A percentile compares a stretch with the other conserved stretches of the same genome.
Conservation (phyloP, 2,888 invertebrate genomes). For the Thecophora atra region DNA sequence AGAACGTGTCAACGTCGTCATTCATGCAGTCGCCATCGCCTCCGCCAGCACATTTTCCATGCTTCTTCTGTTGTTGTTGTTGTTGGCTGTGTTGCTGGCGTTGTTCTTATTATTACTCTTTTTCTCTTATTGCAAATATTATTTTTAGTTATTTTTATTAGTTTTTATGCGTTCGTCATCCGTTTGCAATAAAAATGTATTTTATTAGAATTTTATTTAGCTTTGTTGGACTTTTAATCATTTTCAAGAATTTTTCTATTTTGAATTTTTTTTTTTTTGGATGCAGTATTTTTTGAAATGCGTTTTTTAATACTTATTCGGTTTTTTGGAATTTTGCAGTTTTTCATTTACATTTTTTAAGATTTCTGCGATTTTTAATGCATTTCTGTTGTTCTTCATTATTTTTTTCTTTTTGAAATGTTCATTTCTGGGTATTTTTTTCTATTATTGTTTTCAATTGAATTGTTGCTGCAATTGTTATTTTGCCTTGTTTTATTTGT, state of each 20-base stretch:
- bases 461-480: neutral
- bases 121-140: neutral
- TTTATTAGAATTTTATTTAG: slow-evolving; percentile 37
- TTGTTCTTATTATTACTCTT: neutral
- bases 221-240: neutral
- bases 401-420: slow-evolving; percentile 1
- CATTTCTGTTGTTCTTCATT: slow-evolving; percentile 26
- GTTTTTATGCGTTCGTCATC: slow-evolving; percentile 48
- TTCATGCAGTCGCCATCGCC: neutral
- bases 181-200: slow-evolving; percentile 57
- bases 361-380: slow-evolving; percentile 17
- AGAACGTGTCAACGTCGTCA: slow-evolving; percentile 20
- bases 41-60: neutral
- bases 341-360: neutral
- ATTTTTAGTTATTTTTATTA: slow-evolving; percentile 26
- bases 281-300: neutral
- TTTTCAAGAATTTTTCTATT: slow-evolving; percentile 1
- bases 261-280: neutral
- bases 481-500: neutral
- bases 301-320: neutral
- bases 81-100: neutral
- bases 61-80: neutral
- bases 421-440: neutral
- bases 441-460: neutral
- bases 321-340: slow-evolving; percentile 1